Base-by-base conservation (phyloP, 2,113 vertebrate species). In the Alligator mississippiensis region DNA sequence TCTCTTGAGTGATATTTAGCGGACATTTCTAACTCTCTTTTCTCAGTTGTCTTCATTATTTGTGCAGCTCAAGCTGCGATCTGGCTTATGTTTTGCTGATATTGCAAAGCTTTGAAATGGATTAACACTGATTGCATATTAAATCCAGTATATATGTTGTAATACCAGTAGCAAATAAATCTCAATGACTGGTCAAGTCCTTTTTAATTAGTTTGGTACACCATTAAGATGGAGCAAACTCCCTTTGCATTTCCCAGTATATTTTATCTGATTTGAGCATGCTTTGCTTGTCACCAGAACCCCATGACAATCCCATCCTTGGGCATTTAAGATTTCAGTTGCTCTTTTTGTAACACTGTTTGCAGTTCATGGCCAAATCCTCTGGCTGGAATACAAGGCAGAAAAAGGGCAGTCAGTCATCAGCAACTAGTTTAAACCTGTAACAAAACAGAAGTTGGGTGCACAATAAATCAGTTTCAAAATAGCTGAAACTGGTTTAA, bases 191-290 rank as follows among this genome's bases (percentile, higher is more conserved):
- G 59, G 68, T 9, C 62, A 82, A 92, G 83, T 87, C 22, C 64
- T 94, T 92, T 79, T 78, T 18, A 93, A 94, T 95, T 90, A 83
- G n/a, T 87, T 81, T 94, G 94, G 4, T 75, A 77, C 87, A 82
- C 81, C 70, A 64, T 77, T 94, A 94, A 58, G 80, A 87, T 19
- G 47, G 47, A 47, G 47, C 7, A 47, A 90, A 62, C 59, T 88
- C 11, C 27, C 87, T 61, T 74, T 90, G 13, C 60, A 87, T 72
- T 17, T 28, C 21, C 34, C 28, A 68, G 75, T 55, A 72, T 62
- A 19, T 92, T 61, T 9, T 89, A 57, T 70, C 47, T 85, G 57
- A 82, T 70, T 70, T 30, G n/a, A 70, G n/a, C 58, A 30, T 60
- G 70, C 61, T 16, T 92, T 13, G 9, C 1, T 1, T 77, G 78